Evolutionary conservation across 2,888 invertebrate species (phyloP), one percentile per base, ranked within the genome.

Genomic region (Leucozona laternaria): DNA sequence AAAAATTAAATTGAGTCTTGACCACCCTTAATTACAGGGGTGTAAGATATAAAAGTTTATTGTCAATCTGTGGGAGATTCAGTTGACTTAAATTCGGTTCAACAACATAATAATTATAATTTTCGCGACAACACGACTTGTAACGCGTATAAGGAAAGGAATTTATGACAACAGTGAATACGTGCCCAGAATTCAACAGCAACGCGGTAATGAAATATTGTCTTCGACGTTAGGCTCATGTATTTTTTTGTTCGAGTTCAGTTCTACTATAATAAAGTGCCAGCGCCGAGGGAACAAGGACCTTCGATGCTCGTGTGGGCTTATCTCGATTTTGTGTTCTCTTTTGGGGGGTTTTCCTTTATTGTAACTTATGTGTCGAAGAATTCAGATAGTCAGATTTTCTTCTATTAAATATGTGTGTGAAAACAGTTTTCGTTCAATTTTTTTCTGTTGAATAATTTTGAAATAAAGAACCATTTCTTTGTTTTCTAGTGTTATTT

Each of bases 151-250:
- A n/a, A n/a, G n/a, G 66, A 20, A 48, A 50, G 31, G 48, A 55
- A 79, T 53, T 82, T 68, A 82, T 72, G 78, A 57, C 68, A 45
- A 60, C 73, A 31, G 22, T 40, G 70, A 79, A 79, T 62, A 79
- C 73, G 83, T 80, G 80, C 60, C 60, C n/a, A 11, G 48, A 60
- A 53, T 76, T 40, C 48, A 66, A 66, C 20, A 31, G 34, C 66
- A 53, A 6, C 43, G 58, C 31, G 60, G 40, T 68, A 80, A 75
- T 80, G 58, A 60, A 83, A 71, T 66, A 55, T 45, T 55, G 31
- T 68, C n/a, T 25, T 60, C 60, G 4, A 15, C 2, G 13, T 3
- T 48, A 17, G 48, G 45, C 45, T 48, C 2, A 13, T 7, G 40
- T 20, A 15, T 7, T 22, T 1, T 40, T 31, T 13, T 37, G 0